These are phyloP conservation scores for Vespertilio murinus DNA, from an alignment of 2,797 vertebrate species.

Conservation along the genomic window DNA sequence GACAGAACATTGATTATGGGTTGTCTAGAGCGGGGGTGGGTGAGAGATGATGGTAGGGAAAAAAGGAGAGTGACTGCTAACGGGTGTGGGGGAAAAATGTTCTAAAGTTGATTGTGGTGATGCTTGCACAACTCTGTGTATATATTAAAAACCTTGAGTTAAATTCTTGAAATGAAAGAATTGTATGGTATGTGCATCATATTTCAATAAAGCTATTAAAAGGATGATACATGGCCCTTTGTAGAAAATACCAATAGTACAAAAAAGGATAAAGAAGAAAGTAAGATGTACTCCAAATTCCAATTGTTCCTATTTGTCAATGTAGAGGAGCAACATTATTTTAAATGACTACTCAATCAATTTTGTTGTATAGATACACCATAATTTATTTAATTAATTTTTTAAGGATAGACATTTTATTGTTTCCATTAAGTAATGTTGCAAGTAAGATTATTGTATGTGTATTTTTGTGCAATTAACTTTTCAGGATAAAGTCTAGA, in stretches of 20 bases:
- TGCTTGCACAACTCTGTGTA: background rate
- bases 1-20: background rate
- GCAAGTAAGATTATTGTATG: background rate
- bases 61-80: background rate
- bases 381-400: background rate
- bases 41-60: background rate
- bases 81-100: background rate
- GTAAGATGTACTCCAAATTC: background rate
- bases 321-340: background rate
- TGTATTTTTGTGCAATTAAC: background rate
- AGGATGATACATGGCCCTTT: background rate
- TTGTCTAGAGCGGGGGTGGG: background rate
- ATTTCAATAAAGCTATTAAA: background rate
- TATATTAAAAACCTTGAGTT: background rate
- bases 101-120: background rate
- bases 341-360: background rate
- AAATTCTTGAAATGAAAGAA: background rate
- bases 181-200: background rate
- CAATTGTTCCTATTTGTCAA: background rate
- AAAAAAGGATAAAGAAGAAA: background rate
- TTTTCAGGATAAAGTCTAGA: constrained; percentile 4
- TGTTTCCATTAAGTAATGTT: background rate
- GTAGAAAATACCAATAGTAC: background rate
- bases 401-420: background rate
- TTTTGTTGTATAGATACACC: background rate